These are phyloP conservation scores for Sarcophaga rosellei DNA, from an alignment of 2,888 invertebrate genomes.

Conservation along the genomic window DNA sequence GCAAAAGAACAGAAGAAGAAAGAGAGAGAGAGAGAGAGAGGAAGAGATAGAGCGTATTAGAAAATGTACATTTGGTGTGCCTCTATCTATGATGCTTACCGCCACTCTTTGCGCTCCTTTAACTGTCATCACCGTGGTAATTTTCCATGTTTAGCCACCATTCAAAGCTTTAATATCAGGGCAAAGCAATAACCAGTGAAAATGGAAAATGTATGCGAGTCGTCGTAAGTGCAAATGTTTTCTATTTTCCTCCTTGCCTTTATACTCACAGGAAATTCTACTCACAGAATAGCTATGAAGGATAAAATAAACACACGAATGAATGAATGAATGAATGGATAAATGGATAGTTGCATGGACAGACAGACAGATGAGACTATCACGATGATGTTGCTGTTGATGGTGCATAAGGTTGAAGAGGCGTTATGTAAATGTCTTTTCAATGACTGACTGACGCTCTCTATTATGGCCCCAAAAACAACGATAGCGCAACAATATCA, in stretches of 20 bases:
- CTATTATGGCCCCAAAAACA: neutral
- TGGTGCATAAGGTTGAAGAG: conserved; percentile 15
- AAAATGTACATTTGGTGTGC: no score
- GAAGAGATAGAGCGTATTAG: no score
- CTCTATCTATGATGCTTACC: conserved; percentile 1
- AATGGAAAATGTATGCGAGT: neutral
- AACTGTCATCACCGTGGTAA: conserved; percentile 20
- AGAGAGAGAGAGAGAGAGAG: no score
- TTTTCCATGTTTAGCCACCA: conserved; percentile 43
- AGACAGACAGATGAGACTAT: neutral
- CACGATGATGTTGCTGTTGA: neutral
- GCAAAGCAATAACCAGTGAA: neutral
- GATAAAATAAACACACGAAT: no score
- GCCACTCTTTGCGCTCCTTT: conserved; percentile 11
- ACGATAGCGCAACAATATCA: no score
- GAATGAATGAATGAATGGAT: no score
- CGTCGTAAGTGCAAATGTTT: no score
- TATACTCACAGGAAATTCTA: no score
- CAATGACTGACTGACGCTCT: conserved; percentile 39
- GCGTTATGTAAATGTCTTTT: conserved; percentile 64
- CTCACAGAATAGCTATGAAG: no score
- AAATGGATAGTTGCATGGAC: neutral
- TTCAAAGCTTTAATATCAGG: conserved; percentile 48
- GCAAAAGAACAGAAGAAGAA: no score
- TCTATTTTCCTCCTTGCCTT: no score